Evolutionary conservation across 2,797 vertebrate genomes (phyloP), one percentile per base, ranked within the genome.

Genomic region (Alcedo atthis): DNA sequence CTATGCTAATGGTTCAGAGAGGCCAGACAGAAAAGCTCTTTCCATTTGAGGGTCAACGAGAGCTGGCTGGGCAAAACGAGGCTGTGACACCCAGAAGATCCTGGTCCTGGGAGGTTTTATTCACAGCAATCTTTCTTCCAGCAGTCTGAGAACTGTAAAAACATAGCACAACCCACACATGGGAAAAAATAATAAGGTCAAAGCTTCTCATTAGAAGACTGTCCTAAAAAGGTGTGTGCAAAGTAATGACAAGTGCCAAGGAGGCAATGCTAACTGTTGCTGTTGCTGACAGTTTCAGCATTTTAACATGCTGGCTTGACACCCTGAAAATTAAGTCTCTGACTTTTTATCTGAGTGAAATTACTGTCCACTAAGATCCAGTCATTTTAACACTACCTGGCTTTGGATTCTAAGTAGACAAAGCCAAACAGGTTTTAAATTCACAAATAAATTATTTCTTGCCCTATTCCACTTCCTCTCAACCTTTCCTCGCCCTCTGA

Each of bases 311-410:
- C 51, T 78, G 63, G 33, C 76, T 92, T 94, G 93, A 95, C 9
- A 82, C 82, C 55, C 59, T 92, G 93, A 93, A 96, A 96, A 96
- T 96, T 95, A 96, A 95, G 79, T 81, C 82, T 90, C 86, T 93
- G 92, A 90, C 84, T 91, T 94, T 85, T 94, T 89, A 84, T 87
- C 74, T 79, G 82, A 89, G 59, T 89, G 55, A 89, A 94, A 90
- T 93, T 93, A 89, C 63, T 89, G 94, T 89, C 92, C 95, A 51
- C 55, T 69, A 57, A 76, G 63, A 83, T 80, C 35, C 59, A 82
- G 68, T 55, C n/a, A 63, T n/a, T 59, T 80, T 86, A 88, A 62
- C 48, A 55, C 55, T 48, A 30, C 22, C 26, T 78, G 59, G 37
- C 55, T 90, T 85, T 73, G 30, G 79, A 45, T 75, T 89, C 32